These are phyloP conservation scores for Ctenomys sociabilis DNA, from an alignment of 2,113 vertebrate species.

Conservation along the genomic window DNA sequence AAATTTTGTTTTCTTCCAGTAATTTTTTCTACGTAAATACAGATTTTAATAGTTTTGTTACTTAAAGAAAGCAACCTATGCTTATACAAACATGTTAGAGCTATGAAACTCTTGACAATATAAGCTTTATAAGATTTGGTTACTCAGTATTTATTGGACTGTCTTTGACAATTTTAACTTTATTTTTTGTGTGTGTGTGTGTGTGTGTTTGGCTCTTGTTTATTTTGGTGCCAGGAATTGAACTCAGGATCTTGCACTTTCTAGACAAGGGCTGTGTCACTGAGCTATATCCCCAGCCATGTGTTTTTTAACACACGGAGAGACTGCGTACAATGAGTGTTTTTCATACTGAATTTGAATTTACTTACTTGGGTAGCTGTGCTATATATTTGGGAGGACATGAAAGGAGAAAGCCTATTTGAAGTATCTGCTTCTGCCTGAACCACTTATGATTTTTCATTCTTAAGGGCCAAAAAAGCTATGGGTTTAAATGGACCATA, in stretches of 20 bases:
- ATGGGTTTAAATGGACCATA: slow-evolving; percentile 37
- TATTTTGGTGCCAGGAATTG: too few species aligned
- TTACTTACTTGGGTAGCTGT: slow-evolving; percentile 32
- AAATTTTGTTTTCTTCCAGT: slow-evolving; percentile 34
- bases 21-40: slow-evolving; percentile 4
- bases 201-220: not conserved
- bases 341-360: slow-evolving; percentile 23
- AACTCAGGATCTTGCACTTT: too few species aligned
- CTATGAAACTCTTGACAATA: not conserved
- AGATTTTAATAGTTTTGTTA: slow-evolving; percentile 49
- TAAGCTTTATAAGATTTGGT: not conserved
- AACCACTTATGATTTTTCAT: not conserved
- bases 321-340: not conserved
- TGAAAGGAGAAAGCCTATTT: not conserved
- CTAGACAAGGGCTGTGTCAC: too few species aligned
- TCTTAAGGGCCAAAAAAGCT: not conserved
- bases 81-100: not conserved
- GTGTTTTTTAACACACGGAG: not conserved
- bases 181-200: too few species aligned
- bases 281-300: not conserved
- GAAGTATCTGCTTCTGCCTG: not conserved
- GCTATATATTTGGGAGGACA: not conserved
- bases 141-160: slow-evolving; percentile 20
- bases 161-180: slow-evolving; percentile 32
- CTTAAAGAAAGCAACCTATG: not conserved